These are phyloP conservation scores for Cerastis leucographa DNA, from an alignment of 2,888 invertebrate genomes.

Conservation along the genomic window DNA sequence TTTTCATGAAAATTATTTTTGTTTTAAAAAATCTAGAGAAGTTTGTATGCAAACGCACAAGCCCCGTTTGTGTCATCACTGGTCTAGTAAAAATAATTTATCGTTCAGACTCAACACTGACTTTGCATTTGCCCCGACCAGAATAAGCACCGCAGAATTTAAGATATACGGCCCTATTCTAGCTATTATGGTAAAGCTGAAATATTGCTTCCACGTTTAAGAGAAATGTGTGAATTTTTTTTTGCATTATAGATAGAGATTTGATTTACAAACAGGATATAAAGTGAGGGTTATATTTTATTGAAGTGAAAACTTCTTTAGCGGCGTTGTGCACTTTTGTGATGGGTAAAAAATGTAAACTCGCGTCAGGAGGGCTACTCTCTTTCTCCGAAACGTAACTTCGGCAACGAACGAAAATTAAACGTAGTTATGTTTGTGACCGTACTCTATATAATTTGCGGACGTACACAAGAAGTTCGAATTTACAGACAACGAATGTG, in stretches of 20 bases:
- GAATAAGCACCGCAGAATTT: conserved; percentile 66
- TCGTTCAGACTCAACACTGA: conserved; percentile 69
- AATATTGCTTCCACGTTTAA: conserved; percentile 43
- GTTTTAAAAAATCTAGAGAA: conserved; percentile 26
- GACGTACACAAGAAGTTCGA: too few species aligned
- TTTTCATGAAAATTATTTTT: conserved; percentile 45
- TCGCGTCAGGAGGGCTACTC: too few species aligned
- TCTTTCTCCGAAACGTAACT: too few species aligned
- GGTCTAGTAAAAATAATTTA: conserved; percentile 75
- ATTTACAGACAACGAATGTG: too few species aligned
- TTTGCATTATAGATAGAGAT: conserved; percentile 19
- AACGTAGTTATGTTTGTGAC: too few species aligned
- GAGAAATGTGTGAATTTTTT: conserved; percentile 48
- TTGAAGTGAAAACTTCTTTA: too few species aligned
- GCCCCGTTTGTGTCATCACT: conserved; percentile 42
- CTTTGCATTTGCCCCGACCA: conserved; percentile 65
- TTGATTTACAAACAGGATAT: conserved; percentile 23
- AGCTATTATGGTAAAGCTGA: conserved; percentile 51
- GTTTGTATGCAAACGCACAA: conserved; percentile 47
- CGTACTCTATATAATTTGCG: too few species aligned
- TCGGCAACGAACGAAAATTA: too few species aligned
- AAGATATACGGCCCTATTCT: conserved; percentile 65
- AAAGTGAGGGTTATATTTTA: not conserved
- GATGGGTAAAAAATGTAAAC: too few species aligned
- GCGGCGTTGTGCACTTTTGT: too few species aligned